A percentile compares a stretch with the other conserved stretches of the same genome.
These are phyloP conservation scores for Notolabrus celidotus DNA, from an alignment of 2,797 vertebrate genomes.

Conservation along the genomic window DNA sequence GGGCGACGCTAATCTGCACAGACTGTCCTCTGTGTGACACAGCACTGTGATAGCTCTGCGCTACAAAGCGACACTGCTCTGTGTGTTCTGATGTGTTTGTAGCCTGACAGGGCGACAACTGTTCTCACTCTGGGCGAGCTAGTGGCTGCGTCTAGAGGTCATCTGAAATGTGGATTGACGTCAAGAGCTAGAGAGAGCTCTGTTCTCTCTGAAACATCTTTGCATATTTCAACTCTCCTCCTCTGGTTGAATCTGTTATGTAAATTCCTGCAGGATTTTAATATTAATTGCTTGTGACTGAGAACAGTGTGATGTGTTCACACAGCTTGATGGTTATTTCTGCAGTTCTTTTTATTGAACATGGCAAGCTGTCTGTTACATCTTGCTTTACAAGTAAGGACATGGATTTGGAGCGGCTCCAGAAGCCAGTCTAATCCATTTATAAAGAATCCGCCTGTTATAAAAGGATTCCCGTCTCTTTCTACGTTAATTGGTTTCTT, in stretches of 20 bases:
- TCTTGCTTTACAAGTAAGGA: constrained; percentile 39
- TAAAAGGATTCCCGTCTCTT: constrained; percentile 39
- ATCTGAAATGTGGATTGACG: constrained; percentile 33
- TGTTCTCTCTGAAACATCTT: background rate
- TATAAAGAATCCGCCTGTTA: constrained; percentile 35
- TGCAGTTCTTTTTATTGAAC: constrained; percentile 34
- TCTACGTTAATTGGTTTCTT: constrained; percentile 15
- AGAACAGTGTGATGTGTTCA: constrained; percentile 15
- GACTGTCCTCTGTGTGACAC: constrained; percentile 57
- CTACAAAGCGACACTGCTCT: constrained; percentile 43
- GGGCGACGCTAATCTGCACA: constrained; percentile 54
- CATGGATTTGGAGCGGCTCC: constrained; percentile 40
- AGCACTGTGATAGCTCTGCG: constrained; percentile 36
- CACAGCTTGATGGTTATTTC: constrained; percentile 30
- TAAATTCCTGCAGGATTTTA: constrained; percentile 25
- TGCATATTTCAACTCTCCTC: background rate
- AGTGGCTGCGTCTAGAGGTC: constrained; percentile 55
- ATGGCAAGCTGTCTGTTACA: constrained; percentile 41
- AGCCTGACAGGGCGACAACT: constrained; percentile 49
- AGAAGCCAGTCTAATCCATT: constrained; percentile 48
- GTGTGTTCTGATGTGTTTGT: constrained; percentile 36
- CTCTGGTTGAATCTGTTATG: constrained; percentile 6
- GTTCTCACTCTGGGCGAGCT: constrained; percentile 46
- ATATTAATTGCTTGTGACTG: constrained; percentile 36
- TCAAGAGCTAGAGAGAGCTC: constrained; percentile 18